phyloP scores from a whole-genome alignment of 1,140 invertebrate genomes.

The Melipona quadrifasciata region DNA sequence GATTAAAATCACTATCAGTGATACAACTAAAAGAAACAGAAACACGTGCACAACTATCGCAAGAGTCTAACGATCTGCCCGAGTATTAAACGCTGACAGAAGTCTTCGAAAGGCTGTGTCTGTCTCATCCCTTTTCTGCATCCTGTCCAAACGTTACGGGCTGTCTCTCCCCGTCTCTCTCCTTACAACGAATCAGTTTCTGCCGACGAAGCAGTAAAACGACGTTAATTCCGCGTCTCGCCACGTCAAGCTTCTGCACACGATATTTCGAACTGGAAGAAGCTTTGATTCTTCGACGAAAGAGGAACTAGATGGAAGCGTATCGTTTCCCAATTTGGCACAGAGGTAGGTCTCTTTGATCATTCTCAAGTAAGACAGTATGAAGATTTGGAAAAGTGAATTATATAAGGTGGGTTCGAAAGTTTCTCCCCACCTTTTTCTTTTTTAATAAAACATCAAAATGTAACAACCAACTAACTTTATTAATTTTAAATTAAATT shows the following conservation, averaged over 20 bases:
- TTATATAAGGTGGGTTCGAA: too few species aligned
- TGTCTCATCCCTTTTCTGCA: too few species aligned
- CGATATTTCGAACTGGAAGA: background rate
- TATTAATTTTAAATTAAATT: too few species aligned
- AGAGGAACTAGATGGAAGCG: too few species aligned
- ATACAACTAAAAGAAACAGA: background rate
- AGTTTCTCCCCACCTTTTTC: too few species aligned
- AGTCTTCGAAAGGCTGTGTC: conserved; percentile 50
- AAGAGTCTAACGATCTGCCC: conserved; percentile 47
- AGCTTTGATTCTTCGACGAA: background rate
- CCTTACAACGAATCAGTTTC: conserved; percentile 68
- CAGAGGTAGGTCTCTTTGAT: too few species aligned
- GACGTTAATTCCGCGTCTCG: conserved; percentile 62
- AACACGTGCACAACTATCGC: conserved; percentile 36
- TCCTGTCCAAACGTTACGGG: conserved; percentile 55
- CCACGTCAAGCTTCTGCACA: background rate
- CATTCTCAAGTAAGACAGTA: too few species aligned
- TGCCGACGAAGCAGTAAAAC: conserved; percentile 65
- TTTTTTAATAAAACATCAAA: too few species aligned
- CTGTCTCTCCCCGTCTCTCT: conserved; percentile 54
- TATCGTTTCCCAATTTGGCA: too few species aligned
- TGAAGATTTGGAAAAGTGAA: too few species aligned
- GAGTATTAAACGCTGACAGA: conserved; percentile 61
- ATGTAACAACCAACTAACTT: too few species aligned
- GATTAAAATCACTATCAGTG: too few species aligned